Percentiles rank a stretch among this genome's conserved stretches.
Conservation (phyloP, 2,797 vertebrate species). For the Octomys mimax region DNA sequence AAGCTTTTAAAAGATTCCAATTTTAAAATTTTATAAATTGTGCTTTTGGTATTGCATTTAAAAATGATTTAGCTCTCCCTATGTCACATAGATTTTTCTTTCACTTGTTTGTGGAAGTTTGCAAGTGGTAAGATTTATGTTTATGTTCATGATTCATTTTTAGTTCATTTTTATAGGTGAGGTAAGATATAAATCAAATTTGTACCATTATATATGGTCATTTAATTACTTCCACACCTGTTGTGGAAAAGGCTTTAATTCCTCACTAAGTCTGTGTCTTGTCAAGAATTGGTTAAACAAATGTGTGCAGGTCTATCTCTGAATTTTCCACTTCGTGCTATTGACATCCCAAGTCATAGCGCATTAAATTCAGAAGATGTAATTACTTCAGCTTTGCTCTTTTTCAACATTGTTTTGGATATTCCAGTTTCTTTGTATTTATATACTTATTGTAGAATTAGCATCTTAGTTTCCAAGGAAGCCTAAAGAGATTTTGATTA, state of each 20-base stretch:
- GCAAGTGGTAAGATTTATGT: background rate
- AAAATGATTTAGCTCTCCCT: background rate
- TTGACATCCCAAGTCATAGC: background rate
- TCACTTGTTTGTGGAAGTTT: background rate
- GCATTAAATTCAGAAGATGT: background rate
- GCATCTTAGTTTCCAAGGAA: background rate
- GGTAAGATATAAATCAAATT: background rate
- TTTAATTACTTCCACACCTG: background rate
- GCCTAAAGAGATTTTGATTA: background rate
- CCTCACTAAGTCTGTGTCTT: background rate
- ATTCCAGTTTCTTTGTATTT: background rate
- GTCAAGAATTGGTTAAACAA: background rate
- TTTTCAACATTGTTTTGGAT: background rate
- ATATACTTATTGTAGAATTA: background rate
- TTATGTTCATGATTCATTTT: background rate
- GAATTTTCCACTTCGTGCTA: background rate
- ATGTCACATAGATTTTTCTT: background rate
- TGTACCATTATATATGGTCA: background rate
- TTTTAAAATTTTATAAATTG: conserved; percentile 13
- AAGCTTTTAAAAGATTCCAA: background rate
- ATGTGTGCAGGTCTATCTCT: background rate
- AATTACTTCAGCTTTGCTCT: background rate
- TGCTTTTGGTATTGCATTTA: background rate
- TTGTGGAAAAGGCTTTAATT: background rate
- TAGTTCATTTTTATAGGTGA: background rate